Base-by-base conservation (phyloP, 2,113 vertebrate genomes). In the Geococcyx californianus region DNA sequence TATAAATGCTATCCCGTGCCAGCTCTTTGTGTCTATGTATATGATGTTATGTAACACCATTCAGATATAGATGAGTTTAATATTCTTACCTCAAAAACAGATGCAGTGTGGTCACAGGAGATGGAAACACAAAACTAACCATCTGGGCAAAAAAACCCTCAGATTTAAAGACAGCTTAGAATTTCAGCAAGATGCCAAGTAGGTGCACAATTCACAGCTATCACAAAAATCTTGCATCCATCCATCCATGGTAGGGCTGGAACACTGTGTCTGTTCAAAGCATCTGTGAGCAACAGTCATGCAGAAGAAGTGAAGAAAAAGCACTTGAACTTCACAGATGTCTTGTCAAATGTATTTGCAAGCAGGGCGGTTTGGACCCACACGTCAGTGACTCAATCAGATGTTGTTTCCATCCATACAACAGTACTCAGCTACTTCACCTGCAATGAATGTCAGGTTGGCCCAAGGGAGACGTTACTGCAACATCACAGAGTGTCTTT, bases 331-430 rank as follows among this genome's bases (percentile, higher is more conserved):
- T 51, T 63, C 55, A 44, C 12, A 3, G 14, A 14, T 28, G 11
- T 36, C 51, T 69, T 74, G 13, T 21, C 21, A 47, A 82, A 31
- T 3, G 28, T 34, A 4, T 67, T 76, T 77, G 5, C 15, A 34
- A 21, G 45, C 20, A 70, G n/a, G 2, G 2, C 58, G 42, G 8
- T 45, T 58, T 62, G 42, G n/a, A 62, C 25, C 19, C 13, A n/a
- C 9, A n/a, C 55, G 31, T 49, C 23, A 13, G 29, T 0, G 3
- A 9, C 5, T 62, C 31, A 56, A 1, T 11, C 16, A 24, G 54
- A 55, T 5, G 1, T 1, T 38, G 9, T 13, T 59, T 36, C 25
- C 18, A 42, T 23, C 19, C 31, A 3, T 12, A 9, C 12, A 38
- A 42, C 8, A 45, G 11, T 29, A 44, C 36, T 40, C 18, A 77